Evolutionary conservation across 2,113 vertebrate species (phyloP), one percentile per base, ranked within the genome.

Genomic region (Nycticorax nycticorax): DNA sequence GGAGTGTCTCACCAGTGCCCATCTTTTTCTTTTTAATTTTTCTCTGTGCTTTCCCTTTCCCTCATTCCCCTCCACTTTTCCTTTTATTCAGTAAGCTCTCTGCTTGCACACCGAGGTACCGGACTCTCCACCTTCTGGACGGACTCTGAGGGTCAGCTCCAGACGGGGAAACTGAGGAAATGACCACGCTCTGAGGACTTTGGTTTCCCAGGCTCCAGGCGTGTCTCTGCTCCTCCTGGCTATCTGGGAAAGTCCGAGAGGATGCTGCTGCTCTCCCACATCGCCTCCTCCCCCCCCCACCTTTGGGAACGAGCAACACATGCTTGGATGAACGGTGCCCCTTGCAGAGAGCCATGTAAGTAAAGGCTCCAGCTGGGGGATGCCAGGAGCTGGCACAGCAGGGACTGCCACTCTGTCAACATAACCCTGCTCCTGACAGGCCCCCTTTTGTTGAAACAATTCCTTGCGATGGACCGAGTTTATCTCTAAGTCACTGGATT

Each of bases 401-500:
- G 83, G 76, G 72, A 17, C 41, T 75, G 85, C 88, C 64, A 55
- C 60, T 93, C 93, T 89, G 85, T 96, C 93, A 94, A 66, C 89
- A 59, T 14, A 85, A 82, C 89, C 95, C 92, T 0, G 16, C 89
- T 88, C 78, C 92, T 76, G 85, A 94, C 89, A 79, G 87, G 71
- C 78, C 75, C 62, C 4, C 41, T 68, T 83, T 62, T 83, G 78
- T 45, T 74, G 93, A 96, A 96, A 90, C 85, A 39, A 43, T 74
- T 83, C 78, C 59, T 88, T 14, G 67, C 3, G 0, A 8, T 15
- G 82, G 93, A 15, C 67, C 0, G 55, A 62, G 85, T 94, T 95
- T 93, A 96, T 95, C 92, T 94, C 79, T 21, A 16, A 95, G 93
- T 77, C 47, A 30, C 91, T 84, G 91, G 88, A 92, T 96, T 96